A percentile compares a stretch with the other conserved stretches of the same genome.
These are phyloP conservation scores for Leptura quadrifasciata DNA, from an alignment of 2,888 invertebrate genomes.

Conservation along the genomic window DNA sequence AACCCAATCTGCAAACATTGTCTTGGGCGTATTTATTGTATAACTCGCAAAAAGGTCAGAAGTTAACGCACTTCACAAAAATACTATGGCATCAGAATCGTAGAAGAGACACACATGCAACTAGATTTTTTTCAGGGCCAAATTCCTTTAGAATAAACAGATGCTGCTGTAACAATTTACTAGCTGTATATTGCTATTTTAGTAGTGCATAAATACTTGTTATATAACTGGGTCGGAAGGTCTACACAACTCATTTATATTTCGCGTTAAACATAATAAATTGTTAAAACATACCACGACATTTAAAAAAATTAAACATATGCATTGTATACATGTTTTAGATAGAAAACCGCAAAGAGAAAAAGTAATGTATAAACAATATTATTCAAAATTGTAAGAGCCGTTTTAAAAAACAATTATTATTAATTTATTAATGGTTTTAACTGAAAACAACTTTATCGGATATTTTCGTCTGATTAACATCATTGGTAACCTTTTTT, in stretches of 20 bases:
- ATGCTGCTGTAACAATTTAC: constrained; percentile 60
- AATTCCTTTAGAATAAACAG: constrained; percentile 63
- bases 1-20: background rate
- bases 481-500: no score
- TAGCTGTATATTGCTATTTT: constrained; percentile 40
- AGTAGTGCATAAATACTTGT: constrained; percentile 37
- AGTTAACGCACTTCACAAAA: background rate
- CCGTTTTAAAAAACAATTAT: no score
- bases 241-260: constrained; percentile 13
- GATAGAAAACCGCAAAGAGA: no score
- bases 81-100: background rate
- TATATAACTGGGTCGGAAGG: constrained; percentile 34
- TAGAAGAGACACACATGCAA: constrained; percentile 54
- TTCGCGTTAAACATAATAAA: constrained; percentile 2
- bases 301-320: background rate
- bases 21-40: background rate
- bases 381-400: no score
- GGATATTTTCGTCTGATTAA: no score
- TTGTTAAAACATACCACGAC: background rate
- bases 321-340: background rate
- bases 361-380: no score
- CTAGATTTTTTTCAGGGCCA: constrained; percentile 57
- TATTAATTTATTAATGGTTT: no score
- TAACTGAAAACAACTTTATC: no score
- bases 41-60: constrained; percentile 3